Base-by-base conservation (phyloP, 2,888 invertebrate species). In the Hecatera dysodea region DNA sequence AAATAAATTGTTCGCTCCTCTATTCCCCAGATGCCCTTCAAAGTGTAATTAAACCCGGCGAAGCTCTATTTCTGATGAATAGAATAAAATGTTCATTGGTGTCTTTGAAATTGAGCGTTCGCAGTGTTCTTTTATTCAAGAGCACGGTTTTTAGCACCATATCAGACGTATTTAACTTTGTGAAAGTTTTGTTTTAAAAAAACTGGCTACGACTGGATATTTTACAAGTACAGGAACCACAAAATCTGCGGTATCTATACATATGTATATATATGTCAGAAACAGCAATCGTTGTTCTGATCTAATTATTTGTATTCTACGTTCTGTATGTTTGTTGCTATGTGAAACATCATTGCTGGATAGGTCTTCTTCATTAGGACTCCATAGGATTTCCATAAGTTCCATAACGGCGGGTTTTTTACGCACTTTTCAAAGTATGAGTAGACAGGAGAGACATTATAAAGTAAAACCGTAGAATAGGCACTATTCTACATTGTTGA, bases 1-100 rank as follows among this genome's bases (percentile, higher is more conserved):
- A 64, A 73, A 67, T 57, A 75, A 67, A 75, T 65, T 53, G 42
- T 56, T 42, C 48, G 42, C 53, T 67, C 36, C 44, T 81, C 39
- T 62, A 67, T 56, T 65, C 68, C 77, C 71, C 68, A 74, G 71
- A 50, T 64, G 64, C 71, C 59, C 72, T 80, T 82, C 66, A 71
- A 53, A 15, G 52, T 29, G 44, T 69, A 69, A 80, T 81, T 76
- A 76, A 73, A 68, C 57, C 63, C 61, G 44, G 29, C 62, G 59
- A 52, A 67, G 52, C 66, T 66, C 53, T 65, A 67, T 81, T 82
- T 67, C 52, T 57, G 68, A 66, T 66, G 46, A 69, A 67, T 61
- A 68, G n/a, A 63, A 69, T 71, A 71, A 75, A 82, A 67, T 60
- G 24, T 46, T 71, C 44, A 36, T 56, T 71, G 22, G 22, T 11